Evolutionary conservation across 2,797 vertebrate species (phyloP).

Genomic region (Sylvia borin): DNA sequence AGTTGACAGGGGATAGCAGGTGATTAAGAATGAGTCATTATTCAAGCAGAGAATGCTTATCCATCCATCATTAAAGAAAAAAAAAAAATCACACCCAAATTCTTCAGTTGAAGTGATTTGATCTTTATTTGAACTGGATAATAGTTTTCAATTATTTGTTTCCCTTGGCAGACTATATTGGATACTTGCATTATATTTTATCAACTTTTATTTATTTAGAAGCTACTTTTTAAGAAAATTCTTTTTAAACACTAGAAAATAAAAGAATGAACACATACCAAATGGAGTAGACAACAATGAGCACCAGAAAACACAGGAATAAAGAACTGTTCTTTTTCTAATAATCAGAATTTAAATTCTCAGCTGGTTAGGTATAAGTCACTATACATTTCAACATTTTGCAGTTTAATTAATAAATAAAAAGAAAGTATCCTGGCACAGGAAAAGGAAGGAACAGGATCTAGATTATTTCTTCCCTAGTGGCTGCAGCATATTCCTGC

Average conservation of each 20-base stretch:
- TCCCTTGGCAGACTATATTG: neutral
- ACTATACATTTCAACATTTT: neutral
- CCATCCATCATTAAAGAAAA: neutral
- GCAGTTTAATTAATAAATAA: neutral
- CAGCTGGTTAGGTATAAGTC: neutral
- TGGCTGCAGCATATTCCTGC: neutral
- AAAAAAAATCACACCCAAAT: neutral
- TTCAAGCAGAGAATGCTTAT: neutral
- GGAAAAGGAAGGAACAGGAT: neutral
- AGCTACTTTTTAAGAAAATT: neutral
- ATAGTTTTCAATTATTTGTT: neutral
- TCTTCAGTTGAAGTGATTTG: neutral
- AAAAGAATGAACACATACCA: neutral
- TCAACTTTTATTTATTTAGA: neutral
- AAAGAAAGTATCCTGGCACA: neutral
- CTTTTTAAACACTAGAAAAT: neutral
- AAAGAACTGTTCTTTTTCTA: neutral
- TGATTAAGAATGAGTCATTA: neutral
- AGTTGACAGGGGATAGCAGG: neutral
- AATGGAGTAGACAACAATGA: neutral
- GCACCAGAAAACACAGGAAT: neutral
- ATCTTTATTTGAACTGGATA: neutral
- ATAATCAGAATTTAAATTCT: neutral
- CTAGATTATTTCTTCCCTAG: neutral
- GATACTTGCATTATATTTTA: neutral